Conservation (phyloP, 1,140 invertebrate genomes). For the Bombyx mandarina region DNA sequence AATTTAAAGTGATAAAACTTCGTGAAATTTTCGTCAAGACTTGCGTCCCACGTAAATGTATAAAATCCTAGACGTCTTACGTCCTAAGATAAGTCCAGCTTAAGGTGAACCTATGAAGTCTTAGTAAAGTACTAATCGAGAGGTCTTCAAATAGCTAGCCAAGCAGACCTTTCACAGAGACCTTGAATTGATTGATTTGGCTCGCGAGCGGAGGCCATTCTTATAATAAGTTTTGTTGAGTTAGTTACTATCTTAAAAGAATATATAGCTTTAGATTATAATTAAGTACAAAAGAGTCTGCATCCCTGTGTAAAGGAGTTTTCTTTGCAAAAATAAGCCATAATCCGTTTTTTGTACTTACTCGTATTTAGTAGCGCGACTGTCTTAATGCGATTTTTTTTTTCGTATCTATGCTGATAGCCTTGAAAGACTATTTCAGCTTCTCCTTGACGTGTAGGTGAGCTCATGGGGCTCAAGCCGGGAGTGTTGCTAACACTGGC, state of each 20-base stretch:
- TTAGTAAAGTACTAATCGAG: not conserved
- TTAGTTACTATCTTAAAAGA: not conserved
- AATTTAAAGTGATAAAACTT: too few relatives aligned
- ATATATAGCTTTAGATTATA: too few relatives aligned
- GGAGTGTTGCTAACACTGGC: too few relatives aligned
- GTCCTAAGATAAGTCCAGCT: constrained; percentile 2
- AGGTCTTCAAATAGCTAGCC: too few relatives aligned
- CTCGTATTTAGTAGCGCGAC: not conserved
- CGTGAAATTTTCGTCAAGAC: too few relatives aligned
- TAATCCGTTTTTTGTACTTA: not conserved
- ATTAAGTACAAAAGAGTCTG: not conserved
- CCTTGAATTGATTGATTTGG: constrained; percentile 60
- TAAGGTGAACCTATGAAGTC: constrained; percentile 6
- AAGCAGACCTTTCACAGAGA: constrained; percentile 45
- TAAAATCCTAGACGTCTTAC: constrained; percentile 4
- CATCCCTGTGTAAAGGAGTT: not conserved
- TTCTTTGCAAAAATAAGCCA: not conserved
- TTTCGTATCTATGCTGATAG: too few relatives aligned
- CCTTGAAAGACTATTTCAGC: too few relatives aligned
- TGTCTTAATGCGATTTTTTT: too few relatives aligned
- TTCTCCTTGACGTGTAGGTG: too few relatives aligned
- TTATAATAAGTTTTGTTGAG: constrained; percentile 6
- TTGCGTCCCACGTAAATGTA: too few relatives aligned
- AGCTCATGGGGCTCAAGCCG: too few relatives aligned
- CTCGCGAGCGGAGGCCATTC: constrained; percentile 35